Evolutionary conservation across 2,113 vertebrate genomes (phyloP).

Genomic region (Rostratula benghalensis): DNA sequence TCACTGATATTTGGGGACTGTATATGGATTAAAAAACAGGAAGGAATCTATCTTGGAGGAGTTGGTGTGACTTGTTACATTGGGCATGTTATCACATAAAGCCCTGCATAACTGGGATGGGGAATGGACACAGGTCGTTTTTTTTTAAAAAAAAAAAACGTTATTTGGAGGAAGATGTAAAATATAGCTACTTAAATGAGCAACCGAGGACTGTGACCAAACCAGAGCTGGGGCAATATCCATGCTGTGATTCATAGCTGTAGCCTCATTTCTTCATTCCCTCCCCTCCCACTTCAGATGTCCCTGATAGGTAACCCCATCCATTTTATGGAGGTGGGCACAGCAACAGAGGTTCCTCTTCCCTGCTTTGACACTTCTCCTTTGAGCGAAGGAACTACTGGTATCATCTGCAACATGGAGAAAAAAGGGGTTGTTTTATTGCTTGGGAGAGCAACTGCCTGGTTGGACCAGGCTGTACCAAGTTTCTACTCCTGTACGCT

Average conservation of each 20-base stretch:
- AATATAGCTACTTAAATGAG: neutral
- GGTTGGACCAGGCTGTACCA: neutral
- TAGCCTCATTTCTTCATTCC: neutral
- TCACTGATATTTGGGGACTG: neutral
- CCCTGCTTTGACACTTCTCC: neutral
- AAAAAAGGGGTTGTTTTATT: neutral
- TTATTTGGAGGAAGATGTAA: neutral
- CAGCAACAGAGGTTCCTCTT: fast-evolving
- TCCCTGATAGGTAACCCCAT: neutral
- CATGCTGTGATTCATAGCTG: fast-evolving
- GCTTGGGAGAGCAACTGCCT: no score
- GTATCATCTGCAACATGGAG: neutral
- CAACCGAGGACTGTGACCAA: neutral
- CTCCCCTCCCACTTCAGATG: neutral
- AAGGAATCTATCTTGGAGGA: neutral
- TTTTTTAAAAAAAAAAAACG: neutral
- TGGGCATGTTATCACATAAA: neutral
- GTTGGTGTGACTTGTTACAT: neutral
- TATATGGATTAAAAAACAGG: neutral
- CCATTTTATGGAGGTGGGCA: neutral
- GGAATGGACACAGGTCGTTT: neutral
- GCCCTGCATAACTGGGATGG: neutral
- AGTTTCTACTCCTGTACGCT: fast-evolving
- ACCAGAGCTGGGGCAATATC: neutral
- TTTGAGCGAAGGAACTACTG: fast-evolving